Evolutionary conservation across 2,113 vertebrate genomes (phyloP).

Genomic region (Neofelis nebulosa): DNA sequence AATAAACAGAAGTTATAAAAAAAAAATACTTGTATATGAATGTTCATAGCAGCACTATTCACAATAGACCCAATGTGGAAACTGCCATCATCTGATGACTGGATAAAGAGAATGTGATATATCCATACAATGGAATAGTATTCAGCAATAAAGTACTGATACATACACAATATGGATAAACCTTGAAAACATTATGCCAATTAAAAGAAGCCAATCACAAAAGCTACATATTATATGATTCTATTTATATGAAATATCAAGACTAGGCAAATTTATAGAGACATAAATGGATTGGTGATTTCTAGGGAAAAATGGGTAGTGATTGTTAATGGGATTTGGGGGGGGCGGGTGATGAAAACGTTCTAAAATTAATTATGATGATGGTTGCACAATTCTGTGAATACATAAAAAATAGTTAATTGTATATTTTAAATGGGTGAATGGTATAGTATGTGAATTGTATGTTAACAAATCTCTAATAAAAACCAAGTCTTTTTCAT

Average conservation of each 20-base stretch:
- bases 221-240: neutral
- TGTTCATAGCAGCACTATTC: neutral
- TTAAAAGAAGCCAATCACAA: neutral
- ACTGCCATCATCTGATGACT: neutral
- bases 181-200: neutral
- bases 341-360: neutral
- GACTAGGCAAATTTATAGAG: neutral
- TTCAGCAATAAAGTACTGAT: neutral
- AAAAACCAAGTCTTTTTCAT: neutral
- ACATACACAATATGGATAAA: neutral
- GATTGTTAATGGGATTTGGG: neutral
- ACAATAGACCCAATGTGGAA: neutral
- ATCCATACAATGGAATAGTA: neutral
- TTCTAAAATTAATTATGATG: neutral
- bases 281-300: neutral
- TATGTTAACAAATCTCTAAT: neutral
- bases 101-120: neutral
- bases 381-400: neutral
- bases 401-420: neutral
- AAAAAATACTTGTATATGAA: neutral
- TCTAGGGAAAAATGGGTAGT: neutral
- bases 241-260: neutral
- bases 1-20: neutral
- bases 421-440: neutral
- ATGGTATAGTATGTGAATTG: no score